Base-by-base conservation (phyloP, 2,113 vertebrate genomes). In the Thomomys bottae region DNA sequence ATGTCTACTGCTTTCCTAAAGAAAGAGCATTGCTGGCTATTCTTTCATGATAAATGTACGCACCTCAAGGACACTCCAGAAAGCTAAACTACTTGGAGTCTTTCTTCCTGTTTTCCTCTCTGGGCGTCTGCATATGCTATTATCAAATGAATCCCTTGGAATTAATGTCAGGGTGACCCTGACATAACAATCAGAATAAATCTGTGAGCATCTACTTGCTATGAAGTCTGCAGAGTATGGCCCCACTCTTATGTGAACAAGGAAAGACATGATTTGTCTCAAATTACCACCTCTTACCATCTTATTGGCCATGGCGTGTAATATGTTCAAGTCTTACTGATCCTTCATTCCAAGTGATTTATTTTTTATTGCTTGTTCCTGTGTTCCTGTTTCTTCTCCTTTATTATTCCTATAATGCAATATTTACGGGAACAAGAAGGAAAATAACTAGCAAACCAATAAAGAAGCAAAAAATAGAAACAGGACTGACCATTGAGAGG, bases 111-210 rank as follows among this genome's bases (percentile, higher is more conserved):
- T 71, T 72, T 34, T 72, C 9, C 40, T 72, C 15, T 88, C 23
- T 89, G 38, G n/a, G 7, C 3, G 89, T 90, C 49, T 78, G 4
- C 4, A 40, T 71, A 57, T 32, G n/a, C 18, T 36, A 89, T 78
- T 87, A 71, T 4, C 49, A 67, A 87, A 95, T 84, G 1, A 63
- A 11, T 17, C 17, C 83, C 40, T 92, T 68, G 71, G 21, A 49
- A 17, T 28, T 84, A 89, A 83, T 67, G 26, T 89, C 49, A 85
- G 24, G 32, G 8, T 61, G 24, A 76, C 32, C 26, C 20, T 89
- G 26, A 75, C 67, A 40, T 79, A 87, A 70, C 7, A 75, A 78
- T 70, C n/a, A 82, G 64, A 57, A 91, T 36, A 88, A 63, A 88
- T 66, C 26, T 72, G 8, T 61, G 17, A 36, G 36, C 26, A 57